Conservation (phyloP, 2,888 invertebrate species). For the Enoplolaimus lenunculus region DNA sequence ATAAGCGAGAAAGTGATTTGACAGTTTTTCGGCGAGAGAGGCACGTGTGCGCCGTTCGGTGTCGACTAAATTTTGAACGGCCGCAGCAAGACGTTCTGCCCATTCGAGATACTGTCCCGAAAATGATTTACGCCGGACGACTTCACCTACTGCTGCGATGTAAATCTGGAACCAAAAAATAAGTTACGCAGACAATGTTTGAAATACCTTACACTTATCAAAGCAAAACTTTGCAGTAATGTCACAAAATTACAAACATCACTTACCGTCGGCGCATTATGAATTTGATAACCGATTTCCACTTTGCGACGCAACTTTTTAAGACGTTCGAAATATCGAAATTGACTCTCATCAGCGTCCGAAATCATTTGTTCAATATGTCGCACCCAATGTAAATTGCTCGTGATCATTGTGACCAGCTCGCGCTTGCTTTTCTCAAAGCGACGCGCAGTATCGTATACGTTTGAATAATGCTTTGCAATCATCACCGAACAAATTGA, state of each 20-base stretch:
- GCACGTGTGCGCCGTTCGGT: conserved; percentile 19
- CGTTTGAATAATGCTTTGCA: not conserved
- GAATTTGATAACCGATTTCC: conserved; percentile 22
- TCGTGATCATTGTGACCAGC: conserved; percentile 17
- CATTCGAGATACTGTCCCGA: conserved; percentile 14
- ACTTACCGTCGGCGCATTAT: conserved; percentile 20
- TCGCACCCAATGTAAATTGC: conserved; percentile 17
- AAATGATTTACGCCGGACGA: conserved; percentile 20
- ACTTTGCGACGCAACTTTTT: conserved; percentile 1
- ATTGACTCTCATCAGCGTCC: not conserved
- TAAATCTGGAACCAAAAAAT: not conserved
- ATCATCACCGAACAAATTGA: not conserved
- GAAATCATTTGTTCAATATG: conserved; percentile 11
- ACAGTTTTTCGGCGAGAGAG: conserved; percentile 1
- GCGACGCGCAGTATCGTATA: conserved; percentile 6
- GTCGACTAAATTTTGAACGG: not conserved
- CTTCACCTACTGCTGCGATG: conserved; percentile 18
- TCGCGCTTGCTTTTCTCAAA: conserved; percentile 18
- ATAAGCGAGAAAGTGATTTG: conserved; percentile 20
- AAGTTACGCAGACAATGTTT: not conserved
- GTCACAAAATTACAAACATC: no score
- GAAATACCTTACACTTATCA: not conserved
- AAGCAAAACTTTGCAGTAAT: no score
- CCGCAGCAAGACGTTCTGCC: conserved; percentile 17
- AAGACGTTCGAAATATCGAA: conserved; percentile 11